Evolutionary conservation across 2,888 invertebrate species (phyloP).

Genomic region (Arctia plantaginis): DNA sequence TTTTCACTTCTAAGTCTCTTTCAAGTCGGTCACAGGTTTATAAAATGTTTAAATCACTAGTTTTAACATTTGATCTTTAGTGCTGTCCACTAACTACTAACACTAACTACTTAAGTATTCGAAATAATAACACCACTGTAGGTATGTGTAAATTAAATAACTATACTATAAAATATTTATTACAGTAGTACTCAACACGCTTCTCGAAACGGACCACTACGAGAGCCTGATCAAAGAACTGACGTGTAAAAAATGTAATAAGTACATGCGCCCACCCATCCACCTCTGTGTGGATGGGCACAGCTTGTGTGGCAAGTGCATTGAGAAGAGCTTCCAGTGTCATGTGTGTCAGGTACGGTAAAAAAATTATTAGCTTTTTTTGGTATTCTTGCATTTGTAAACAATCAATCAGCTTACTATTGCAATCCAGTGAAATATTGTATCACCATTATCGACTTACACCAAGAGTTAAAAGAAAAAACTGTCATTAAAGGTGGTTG

Average conservation of each 20-base stretch:
- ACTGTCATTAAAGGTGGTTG: too few species aligned
- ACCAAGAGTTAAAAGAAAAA: too few species aligned
- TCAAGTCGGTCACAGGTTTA: not conserved
- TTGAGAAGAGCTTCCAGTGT: conserved; percentile 76
- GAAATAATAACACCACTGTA: not conserved
- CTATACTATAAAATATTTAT: not conserved
- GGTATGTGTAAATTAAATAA: not conserved
- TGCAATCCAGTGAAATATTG: too few species aligned
- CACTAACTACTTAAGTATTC: not conserved
- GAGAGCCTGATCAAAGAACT: conserved; percentile 80
- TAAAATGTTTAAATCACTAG: not conserved
- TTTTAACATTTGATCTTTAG: not conserved
- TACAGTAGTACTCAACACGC: conserved; percentile 77
- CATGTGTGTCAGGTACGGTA: conserved; percentile 74
- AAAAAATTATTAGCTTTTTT: not conserved
- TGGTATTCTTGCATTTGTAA: not conserved
- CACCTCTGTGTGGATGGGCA: conserved; percentile 83
- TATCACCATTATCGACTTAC: too few species aligned
- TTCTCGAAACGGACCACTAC: conserved; percentile 83
- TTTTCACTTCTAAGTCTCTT: not conserved
- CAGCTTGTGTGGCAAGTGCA: conserved; percentile 79
- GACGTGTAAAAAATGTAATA: conserved; percentile 80
- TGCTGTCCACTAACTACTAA: not conserved
- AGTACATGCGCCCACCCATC: conserved; percentile 83
- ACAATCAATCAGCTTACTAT: not conserved